Conservation (phyloP, 2,888 invertebrate genomes). For the Diogma glabrata region DNA sequence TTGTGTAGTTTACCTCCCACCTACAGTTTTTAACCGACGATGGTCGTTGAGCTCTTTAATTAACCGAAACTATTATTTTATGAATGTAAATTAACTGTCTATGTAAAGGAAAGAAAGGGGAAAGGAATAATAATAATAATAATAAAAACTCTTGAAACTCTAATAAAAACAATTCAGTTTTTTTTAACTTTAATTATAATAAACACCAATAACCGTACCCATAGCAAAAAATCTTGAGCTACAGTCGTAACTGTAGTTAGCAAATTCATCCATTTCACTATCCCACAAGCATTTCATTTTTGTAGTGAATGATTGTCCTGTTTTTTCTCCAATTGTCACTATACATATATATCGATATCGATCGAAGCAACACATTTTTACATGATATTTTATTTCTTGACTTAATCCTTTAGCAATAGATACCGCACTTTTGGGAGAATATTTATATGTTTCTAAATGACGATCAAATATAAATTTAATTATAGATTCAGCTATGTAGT, state of each 20-base stretch:
- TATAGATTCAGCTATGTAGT: neutral
- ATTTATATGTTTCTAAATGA: neutral
- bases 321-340: neutral
- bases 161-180: no score
- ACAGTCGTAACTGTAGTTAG: neutral
- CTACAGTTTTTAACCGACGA: no score
- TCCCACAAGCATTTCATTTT: neutral
- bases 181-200: neutral
- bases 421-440: neutral
- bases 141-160: no score
- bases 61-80: no score
- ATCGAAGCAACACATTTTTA: neutral
- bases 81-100: no score
- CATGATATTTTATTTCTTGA: neutral
- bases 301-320: neutral
- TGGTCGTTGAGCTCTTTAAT: no score
- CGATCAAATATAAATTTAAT: neutral
- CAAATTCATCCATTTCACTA: neutral
- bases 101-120: no score
- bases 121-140: no score
- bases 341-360: slow-evolving; percentile 7
- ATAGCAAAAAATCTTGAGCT: neutral
- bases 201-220: neutral
- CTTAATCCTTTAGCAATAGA: neutral
- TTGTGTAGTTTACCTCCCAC: no score